Base-by-base conservation (phyloP, 2,797 vertebrate genomes). In the Coregonus sp. region DNA sequence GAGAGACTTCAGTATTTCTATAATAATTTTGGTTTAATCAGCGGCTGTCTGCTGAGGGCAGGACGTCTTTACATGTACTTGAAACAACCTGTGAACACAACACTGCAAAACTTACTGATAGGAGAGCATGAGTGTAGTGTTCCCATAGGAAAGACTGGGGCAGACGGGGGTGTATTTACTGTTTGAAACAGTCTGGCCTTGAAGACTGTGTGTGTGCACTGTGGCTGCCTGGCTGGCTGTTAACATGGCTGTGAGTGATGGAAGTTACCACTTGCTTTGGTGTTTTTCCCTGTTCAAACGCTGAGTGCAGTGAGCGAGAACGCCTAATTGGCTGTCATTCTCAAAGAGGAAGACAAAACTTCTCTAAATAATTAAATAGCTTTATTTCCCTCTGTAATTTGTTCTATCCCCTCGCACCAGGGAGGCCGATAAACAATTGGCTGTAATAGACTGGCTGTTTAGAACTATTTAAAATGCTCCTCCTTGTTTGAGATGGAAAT, bases 301-400 rank as follows among this genome's bases (percentile, higher is more conserved):
- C 79, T 67, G 18, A 80, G 79, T 80, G 81, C 80, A 79, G 71
- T 14, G n/a, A n/a, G 70, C 65, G 75, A 79, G 77, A 81, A 82
- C 84, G 82, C 73, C 16, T 90, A 90, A 92, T 93, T 92, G 89
- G 78, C 63, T 91, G 85, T 86, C 80, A 73, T 83, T 88, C 78
- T 86, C 81, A 85, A 71, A 82, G 75, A 84, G 51, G 20, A 61
- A 88, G 79, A 82, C 78, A 81, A 88, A 80, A 66, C 70, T 72
- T 71, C 67, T 71, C 75, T 79, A 76, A 89, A 81, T 85, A 86
- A 78, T 81, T 89, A 86, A 78, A 80, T 78, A 75, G 78, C 82
- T 81, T 72, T 81, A 84, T 77, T 80, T 18, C 4, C 82, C 76
- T 75, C 68, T 3, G 59, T 78, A 81, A 85, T 87, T 86, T 84